phyloP scores from a whole-genome alignment of 2,113 vertebrate genomes.

The Dicerorhinus sumatrensis region DNA sequence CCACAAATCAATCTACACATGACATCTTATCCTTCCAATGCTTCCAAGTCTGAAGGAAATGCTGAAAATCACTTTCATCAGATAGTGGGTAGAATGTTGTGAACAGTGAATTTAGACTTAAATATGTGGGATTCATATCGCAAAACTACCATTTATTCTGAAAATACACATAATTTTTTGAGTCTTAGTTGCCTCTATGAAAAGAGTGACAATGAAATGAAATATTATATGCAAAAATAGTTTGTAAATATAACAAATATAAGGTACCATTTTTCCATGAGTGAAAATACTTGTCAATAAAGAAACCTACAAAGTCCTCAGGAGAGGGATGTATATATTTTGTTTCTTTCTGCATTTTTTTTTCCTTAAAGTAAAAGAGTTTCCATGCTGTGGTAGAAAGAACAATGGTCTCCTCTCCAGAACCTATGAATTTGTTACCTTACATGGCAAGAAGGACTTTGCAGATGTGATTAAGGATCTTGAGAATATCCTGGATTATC shows the following conservation, averaged over 20 bases:
- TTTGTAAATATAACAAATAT: not conserved
- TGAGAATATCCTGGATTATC: not conserved
- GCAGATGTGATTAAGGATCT: not conserved
- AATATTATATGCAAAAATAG: not conserved
- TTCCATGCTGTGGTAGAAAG: not conserved
- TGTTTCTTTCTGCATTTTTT: not conserved
- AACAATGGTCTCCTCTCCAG: not conserved
- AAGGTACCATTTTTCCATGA: not conserved
- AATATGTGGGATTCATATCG: not conserved
- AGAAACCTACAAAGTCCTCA: not conserved
- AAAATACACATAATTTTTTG: not conserved
- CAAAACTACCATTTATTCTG: not conserved
- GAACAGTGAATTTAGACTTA: not conserved
- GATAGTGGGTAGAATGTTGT: not conserved
- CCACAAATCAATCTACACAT: not conserved
- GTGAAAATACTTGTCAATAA: not conserved
- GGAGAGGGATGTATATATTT: not conserved
- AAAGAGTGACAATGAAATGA: not conserved
- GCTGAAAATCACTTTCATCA: not conserved
- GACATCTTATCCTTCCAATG: not conserved
- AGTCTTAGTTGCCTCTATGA: not conserved
- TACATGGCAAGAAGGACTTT: not conserved
- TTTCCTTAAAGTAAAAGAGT: not conserved
- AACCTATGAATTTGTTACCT: not conserved
- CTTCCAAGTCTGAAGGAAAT: slow-evolving; percentile 18